A percentile compares a stretch with the other conserved stretches of the same genome.
These are phyloP conservation scores for Sclerodermus sp. DNA, from an alignment of 2,888 invertebrate genomes.

Conservation along the genomic window DNA sequence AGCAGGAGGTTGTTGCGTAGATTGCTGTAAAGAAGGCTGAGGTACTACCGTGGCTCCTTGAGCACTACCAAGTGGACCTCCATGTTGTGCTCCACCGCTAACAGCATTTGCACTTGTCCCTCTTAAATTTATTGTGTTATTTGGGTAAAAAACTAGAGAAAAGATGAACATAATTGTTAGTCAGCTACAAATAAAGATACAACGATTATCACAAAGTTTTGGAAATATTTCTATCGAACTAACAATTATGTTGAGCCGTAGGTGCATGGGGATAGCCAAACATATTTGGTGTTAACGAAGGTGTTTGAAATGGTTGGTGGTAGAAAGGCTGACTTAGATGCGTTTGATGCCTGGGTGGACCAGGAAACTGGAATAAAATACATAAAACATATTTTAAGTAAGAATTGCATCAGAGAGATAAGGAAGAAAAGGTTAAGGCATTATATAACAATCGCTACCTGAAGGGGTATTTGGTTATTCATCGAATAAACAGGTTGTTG, in stretches of 20 bases:
- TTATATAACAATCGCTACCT: conserved; percentile 36
- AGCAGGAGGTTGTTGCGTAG: conserved; percentile 44
- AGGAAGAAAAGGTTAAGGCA: no score
- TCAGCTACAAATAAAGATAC: no score
- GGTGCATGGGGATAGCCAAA: conserved; percentile 36
- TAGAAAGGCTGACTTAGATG: conserved; percentile 44
- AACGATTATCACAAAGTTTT: no score
- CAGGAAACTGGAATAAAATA: conserved; percentile 37
- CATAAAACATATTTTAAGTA: conserved; percentile 1
- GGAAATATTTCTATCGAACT: conserved; percentile 19
- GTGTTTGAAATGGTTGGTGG: conserved; percentile 31
- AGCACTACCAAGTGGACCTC: conserved; percentile 44
- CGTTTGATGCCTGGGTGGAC: conserved; percentile 42
- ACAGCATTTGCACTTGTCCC: conserved; percentile 45
- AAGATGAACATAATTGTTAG: no score
- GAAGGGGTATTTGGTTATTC: conserved; percentile 43
- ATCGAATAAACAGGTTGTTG: conserved; percentile 42
- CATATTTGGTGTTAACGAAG: conserved; percentile 35
- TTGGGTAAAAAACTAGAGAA: conserved; percentile 33
- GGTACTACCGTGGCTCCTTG: conserved; percentile 49
- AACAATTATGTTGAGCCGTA: conserved; percentile 36
- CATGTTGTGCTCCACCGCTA: conserved; percentile 46
- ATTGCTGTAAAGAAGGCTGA: conserved; percentile 47
- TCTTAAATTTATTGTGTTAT: conserved; percentile 39
- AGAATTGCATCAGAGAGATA: no score